Evolutionary conservation across 1,140 invertebrate genomes (phyloP), one percentile per base, ranked within the genome.

Genomic region (Drosophila orosa): DNA sequence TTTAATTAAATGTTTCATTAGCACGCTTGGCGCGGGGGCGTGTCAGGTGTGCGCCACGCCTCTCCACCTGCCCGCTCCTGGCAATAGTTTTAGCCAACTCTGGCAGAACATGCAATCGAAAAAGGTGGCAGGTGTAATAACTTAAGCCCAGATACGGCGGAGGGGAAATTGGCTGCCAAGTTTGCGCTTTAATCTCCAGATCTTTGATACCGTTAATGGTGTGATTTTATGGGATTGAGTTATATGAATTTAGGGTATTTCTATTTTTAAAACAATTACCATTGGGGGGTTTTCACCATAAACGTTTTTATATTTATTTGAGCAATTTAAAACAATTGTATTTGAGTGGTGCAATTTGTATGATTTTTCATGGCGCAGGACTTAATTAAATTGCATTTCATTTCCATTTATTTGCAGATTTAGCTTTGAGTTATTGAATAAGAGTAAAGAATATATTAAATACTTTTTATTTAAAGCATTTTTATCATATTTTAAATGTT

Each of bases 1-100:
- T 89, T 89, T 89, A 89, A 89, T 84, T 89, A 89, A 89, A 89
- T 89, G 84, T 89, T 89, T 89, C 86, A 89, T 89, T 89, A 87
- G 83, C 83, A 89, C 79, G 84, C 84, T 86, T 73, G 57, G 56
- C 31, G 37, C 24, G 13, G 68, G 25, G 57, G 69, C 72, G 78
- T 72, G 81, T 63, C 65, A 47, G 12, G 2, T 33, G 50, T 35
- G 50, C 56, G 27, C 55, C 35, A 52, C 56, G 12, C 4, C 7
- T 13, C 24, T 13, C 24, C 25, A 22, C 3, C 10, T 12, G 33
- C 17, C 4, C 19, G 8, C 29, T 15, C 13, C 17, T 4, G 15
- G 24, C 29, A n/a, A 45, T 33, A 55, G 39, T 29, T 55, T 15
- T 6, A 17, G 54, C 62, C 61, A 67, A 25, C 45, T 19, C 59